Percentiles rank a stretch among this genome's conserved stretches.
Evolutionary conservation across 1,140 invertebrate genomes (phyloP).

Genomic region (Coboldia fuscipes): DNA sequence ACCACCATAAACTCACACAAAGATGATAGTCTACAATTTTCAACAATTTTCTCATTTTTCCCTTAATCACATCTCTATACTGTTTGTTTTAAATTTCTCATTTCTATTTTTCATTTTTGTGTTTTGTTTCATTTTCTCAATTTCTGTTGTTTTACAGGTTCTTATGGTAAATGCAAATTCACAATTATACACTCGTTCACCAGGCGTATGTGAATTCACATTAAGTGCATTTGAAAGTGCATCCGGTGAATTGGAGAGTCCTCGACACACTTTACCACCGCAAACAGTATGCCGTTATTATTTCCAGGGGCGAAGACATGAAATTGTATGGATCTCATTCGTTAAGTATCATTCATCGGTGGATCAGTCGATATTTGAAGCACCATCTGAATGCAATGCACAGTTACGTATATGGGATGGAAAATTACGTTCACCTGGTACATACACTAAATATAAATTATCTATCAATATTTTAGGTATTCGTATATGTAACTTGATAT

Average conservation of each 20-base stretch:
- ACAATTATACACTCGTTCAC: constrained; percentile 44
- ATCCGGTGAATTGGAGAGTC: constrained; percentile 47
- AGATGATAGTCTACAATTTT: too few relatives aligned
- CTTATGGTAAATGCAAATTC: constrained; percentile 51
- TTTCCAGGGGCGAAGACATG: constrained; percentile 45
- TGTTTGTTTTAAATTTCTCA: too few relatives aligned
- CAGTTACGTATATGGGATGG: constrained; percentile 55
- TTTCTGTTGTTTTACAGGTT: constrained; percentile 27
- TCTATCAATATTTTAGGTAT: too few relatives aligned
- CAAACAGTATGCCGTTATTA: constrained; percentile 65
- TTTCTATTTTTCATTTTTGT: neutral
- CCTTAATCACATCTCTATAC: too few relatives aligned
- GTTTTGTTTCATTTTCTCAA: constrained; percentile 1
- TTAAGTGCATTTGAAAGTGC: constrained; percentile 49
- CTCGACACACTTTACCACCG: constrained; percentile 48
- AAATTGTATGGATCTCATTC: constrained; percentile 67
- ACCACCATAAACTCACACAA: too few relatives aligned
- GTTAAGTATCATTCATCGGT: constrained; percentile 55
- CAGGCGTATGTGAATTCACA: constrained; percentile 51
- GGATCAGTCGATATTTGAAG: constrained; percentile 38
- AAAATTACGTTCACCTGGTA: constrained; percentile 24
- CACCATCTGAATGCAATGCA: constrained; percentile 43
- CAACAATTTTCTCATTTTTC: too few relatives aligned
- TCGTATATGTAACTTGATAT: too few relatives aligned
- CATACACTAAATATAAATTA: constrained; percentile 14